Percentiles rank a stretch among this genome's conserved stretches.
phyloP scores from a whole-genome alignment of 2,797 vertebrate species.

The Sebastes ruberrimus region DNA sequence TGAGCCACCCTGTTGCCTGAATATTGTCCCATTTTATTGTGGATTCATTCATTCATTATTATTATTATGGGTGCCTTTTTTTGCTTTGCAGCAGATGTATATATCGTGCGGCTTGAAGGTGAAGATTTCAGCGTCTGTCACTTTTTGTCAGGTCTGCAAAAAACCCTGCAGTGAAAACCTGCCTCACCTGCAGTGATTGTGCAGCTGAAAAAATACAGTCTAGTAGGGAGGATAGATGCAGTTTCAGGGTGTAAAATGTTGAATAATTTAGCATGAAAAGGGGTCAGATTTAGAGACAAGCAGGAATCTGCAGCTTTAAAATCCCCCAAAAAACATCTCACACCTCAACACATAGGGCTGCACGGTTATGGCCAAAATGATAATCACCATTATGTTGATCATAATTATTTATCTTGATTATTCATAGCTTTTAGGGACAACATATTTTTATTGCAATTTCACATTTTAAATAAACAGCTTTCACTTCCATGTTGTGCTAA shows the following conservation, averaged over 20 bases:
- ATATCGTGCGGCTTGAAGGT: background rate
- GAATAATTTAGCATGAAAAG: conserved; percentile 18
- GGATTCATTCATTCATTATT: background rate
- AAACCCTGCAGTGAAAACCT: conserved; percentile 24
- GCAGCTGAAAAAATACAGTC: background rate
- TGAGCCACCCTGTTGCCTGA: conserved; percentile 41
- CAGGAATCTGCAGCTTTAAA: conserved; percentile 12
- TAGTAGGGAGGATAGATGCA: background rate
- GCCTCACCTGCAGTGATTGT: conserved; percentile 17
- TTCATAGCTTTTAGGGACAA: no score
- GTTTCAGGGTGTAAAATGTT: background rate
- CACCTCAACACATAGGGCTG: no score
- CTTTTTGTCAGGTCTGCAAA: conserved; percentile 8
- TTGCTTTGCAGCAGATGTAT: conserved; percentile 13
- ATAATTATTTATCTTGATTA: no score
- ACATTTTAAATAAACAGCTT: no score
- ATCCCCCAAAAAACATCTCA: background rate
- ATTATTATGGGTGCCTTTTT: background rate
- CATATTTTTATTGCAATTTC: no score
- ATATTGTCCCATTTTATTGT: background rate
- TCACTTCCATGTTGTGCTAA: no score
- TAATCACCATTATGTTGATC: no score
- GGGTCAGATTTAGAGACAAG: background rate
- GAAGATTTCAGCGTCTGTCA: background rate
- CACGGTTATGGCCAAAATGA: no score